phyloP scores from a whole-genome alignment of 2,888 invertebrate genomes.

The Nephrotoma guestfalica region DNA sequence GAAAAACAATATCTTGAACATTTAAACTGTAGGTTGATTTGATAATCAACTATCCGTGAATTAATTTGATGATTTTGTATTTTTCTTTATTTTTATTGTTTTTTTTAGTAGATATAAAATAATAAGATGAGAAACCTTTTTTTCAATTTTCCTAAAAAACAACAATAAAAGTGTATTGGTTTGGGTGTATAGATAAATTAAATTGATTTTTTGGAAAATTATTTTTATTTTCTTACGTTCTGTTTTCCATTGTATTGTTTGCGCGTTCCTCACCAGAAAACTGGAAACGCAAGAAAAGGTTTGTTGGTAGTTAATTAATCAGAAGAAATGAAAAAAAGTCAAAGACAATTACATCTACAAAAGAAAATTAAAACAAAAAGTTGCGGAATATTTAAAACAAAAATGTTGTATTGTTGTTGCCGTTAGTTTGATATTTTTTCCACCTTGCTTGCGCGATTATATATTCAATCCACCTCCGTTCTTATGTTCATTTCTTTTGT shows the following conservation, averaged over 20 bases:
- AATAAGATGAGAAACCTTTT: neutral
- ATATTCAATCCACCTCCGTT: slow-evolving; percentile 1
- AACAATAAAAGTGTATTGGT: neutral
- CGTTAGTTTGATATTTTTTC: neutral
- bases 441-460: neutral
- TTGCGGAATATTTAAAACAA: neutral
- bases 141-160: neutral
- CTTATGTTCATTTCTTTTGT: neutral
- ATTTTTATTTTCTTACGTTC: neutral
- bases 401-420: neutral
- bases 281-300: neutral
- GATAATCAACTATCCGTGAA: neutral
- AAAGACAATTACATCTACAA: neutral
- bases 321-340: neutral
- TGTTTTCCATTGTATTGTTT: neutral
- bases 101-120: neutral
- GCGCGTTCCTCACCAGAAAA: neutral
- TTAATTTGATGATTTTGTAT: neutral
- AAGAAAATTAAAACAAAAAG: neutral
- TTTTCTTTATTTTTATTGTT: neutral
- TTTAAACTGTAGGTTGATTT: neutral
- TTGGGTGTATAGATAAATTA: neutral
- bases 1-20: neutral
- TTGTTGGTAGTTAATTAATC: neutral
- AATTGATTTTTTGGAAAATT: neutral